Evolutionary conservation across 2,797 vertebrate genomes (phyloP).

Genomic region (Alca torda): DNA sequence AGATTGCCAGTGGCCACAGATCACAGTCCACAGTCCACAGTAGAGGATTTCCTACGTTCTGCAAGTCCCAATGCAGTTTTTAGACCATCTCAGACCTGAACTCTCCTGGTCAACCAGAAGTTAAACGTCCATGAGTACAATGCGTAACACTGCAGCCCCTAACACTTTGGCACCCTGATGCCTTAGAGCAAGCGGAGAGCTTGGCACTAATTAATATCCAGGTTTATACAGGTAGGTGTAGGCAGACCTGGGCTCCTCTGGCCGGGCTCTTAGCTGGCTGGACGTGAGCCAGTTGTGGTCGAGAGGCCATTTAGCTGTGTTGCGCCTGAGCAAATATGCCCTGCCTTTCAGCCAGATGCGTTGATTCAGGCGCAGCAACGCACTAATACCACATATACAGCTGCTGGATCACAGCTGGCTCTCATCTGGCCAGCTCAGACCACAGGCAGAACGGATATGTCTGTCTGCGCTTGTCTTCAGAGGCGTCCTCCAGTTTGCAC

Average conservation of each 20-base stretch:
- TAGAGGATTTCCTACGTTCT: not conserved
- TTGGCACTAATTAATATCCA: not conserved
- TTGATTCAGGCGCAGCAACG: not conserved
- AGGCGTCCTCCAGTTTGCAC: not conserved
- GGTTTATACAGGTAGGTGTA: not conserved
- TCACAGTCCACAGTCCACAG: not conserved
- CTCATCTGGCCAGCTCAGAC: not conserved
- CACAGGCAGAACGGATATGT: not conserved
- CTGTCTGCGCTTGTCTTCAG: not conserved
- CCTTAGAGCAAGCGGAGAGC: not conserved
- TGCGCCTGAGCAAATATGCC: not conserved
- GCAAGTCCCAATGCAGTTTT: not conserved
- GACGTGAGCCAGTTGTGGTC: not conserved
- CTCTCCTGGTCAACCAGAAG: not conserved
- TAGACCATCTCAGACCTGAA: not conserved
- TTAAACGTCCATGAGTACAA: not conserved
- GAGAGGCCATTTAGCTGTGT: not conserved
- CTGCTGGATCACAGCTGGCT: not conserved
- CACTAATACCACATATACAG: not conserved
- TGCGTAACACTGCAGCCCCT: fast-evolving
- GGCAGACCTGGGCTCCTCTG: not conserved
- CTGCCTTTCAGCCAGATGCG: not conserved
- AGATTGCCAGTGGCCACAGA: not conserved
- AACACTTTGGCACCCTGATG: not conserved
- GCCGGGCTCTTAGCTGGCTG: not conserved